A percentile compares a stretch with the other conserved stretches of the same genome.
Conservation (phyloP, 35 echinoderm and acorn worm genomes). For the Eucidaris tribuloides region DNA sequence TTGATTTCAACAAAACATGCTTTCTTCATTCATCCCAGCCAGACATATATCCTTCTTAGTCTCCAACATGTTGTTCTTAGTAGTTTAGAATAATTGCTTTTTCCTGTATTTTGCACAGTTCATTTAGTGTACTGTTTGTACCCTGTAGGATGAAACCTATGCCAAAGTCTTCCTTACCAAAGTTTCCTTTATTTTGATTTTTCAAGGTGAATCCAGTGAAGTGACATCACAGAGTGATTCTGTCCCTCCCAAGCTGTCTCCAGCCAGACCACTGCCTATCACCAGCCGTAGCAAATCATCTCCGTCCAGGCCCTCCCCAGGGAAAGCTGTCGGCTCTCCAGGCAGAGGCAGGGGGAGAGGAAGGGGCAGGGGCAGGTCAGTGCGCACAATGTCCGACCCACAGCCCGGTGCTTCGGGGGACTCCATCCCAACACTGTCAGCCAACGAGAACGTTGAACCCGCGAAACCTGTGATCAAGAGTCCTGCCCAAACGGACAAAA, state of each 20-base stretch:
- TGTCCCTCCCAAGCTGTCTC: slow-evolving; percentile 70
- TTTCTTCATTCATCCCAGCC: too few species aligned
- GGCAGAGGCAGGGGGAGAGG: slow-evolving; percentile 58
- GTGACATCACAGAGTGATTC: slow-evolving; percentile 55
- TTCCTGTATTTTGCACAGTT: too few species aligned
- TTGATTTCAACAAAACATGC: too few species aligned
- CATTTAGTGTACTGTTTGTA: too few species aligned
- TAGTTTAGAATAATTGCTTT: too few species aligned
- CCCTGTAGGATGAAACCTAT: too few species aligned
- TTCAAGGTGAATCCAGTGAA: slow-evolving; percentile 76
- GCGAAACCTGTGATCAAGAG: slow-evolving; percentile 27
- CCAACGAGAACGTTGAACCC: slow-evolving; percentile 51
- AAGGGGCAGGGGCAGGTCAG: slow-evolving; percentile 46
- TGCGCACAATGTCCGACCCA: slow-evolving; percentile 62
- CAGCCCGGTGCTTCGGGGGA: slow-evolving; percentile 37
- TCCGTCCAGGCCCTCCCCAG: slow-evolving; percentile 44
- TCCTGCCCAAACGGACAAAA: slow-evolving; percentile 21
- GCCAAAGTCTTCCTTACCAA: not conserved
- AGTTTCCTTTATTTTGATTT: not conserved
- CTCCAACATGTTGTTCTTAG: too few species aligned
- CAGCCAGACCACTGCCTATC: slow-evolving; percentile 71
- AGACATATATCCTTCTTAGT: too few species aligned
- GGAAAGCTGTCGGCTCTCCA: slow-evolving; percentile 17
- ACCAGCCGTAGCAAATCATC: slow-evolving; percentile 66
- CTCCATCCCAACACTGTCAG: slow-evolving; percentile 5